Percentiles rank a stretch among this genome's conserved stretches.
phyloP scores from a whole-genome alignment of 2,797 vertebrate genomes.

The Crenichthys baileyi region DNA sequence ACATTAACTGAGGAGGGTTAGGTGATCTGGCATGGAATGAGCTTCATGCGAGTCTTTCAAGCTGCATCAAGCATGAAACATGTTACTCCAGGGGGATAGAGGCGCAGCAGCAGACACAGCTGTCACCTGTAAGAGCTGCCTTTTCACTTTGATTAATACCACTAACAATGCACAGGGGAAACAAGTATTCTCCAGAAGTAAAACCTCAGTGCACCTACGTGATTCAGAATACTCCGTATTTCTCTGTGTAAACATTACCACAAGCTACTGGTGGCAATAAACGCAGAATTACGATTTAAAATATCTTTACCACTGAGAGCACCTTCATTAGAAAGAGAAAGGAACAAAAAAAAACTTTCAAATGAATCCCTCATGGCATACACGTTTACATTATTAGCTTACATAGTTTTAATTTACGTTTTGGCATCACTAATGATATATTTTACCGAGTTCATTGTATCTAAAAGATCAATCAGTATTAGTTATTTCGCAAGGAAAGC shows the following conservation, averaged over 20 bases:
- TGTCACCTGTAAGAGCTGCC: constrained; percentile 2
- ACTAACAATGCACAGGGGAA: background rate
- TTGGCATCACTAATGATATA: background rate
- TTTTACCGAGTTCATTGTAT: background rate
- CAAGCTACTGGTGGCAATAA: background rate
- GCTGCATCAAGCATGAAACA: constrained; percentile 3
- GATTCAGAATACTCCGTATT: background rate
- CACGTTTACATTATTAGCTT: background rate
- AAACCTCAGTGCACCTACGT: background rate
- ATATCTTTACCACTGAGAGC: background rate
- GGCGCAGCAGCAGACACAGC: constrained; percentile 11
- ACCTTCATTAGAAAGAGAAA: background rate
- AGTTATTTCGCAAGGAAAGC: background rate
- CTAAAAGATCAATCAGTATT: background rate
- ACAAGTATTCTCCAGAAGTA: background rate
- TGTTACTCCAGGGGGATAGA: background rate
- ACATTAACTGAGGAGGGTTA: background rate
- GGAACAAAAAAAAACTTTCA: background rate
- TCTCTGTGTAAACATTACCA: background rate
- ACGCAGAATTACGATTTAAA: background rate
- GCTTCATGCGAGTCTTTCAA: constrained; percentile 5
- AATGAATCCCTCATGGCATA: background rate
- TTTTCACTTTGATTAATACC: background rate
- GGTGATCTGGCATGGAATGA: constrained; percentile 1
- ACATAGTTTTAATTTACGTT: background rate